A percentile compares a stretch with the other conserved stretches of the same genome.
Conservation (phyloP, 1,140 invertebrate species). For the Pseudomyrmex flavicornis region DNA sequence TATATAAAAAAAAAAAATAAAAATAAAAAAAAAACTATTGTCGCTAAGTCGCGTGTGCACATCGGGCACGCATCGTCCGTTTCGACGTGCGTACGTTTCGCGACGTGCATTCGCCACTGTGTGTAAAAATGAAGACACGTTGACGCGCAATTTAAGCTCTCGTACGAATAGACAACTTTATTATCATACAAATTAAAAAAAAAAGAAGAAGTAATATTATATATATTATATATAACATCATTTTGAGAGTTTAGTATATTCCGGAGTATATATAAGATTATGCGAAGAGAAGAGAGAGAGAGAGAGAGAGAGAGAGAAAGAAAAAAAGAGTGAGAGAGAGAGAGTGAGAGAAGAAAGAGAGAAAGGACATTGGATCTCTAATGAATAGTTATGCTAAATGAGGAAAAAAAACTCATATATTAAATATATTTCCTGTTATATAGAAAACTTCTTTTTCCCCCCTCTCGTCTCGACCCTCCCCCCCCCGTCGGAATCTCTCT, state of each 20-base stretch:
- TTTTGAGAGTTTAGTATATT: slow-evolving; percentile 82
- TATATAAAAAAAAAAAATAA: slow-evolving; percentile 60
- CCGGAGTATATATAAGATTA: slow-evolving; percentile 73
- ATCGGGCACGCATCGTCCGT: slow-evolving; percentile 70
- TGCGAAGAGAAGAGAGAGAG: slow-evolving; percentile 21
- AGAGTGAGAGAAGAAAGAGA: slow-evolving; percentile 51
- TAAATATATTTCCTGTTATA: slow-evolving; percentile 82
- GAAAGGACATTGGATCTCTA: slow-evolving; percentile 78
- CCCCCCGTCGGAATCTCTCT: neutral
- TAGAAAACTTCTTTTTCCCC: slow-evolving; percentile 62
- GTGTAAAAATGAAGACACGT: slow-evolving; percentile 80
- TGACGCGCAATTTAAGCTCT: slow-evolving; percentile 81
- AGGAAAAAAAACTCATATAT: slow-evolving; percentile 72
- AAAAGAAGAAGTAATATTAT: slow-evolving; percentile 78
- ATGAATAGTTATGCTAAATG: slow-evolving; percentile 81
- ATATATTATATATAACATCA: slow-evolving; percentile 82
- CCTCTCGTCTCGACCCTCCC: slow-evolving; percentile 24
- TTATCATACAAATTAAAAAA: slow-evolving; percentile 81
- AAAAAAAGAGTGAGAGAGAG: slow-evolving; percentile 4
- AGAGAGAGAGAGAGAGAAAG: slow-evolving; percentile 36
- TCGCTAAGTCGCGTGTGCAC: slow-evolving; percentile 76
- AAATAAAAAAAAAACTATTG: slow-evolving; percentile 65
- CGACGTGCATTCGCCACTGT: slow-evolving; percentile 72
- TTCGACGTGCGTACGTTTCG: slow-evolving; percentile 64
- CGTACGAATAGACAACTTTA: slow-evolving; percentile 82